These are phyloP conservation scores for Lycodopsis pacificus DNA, from an alignment of 2,797 vertebrate genomes.

Conservation along the genomic window DNA sequence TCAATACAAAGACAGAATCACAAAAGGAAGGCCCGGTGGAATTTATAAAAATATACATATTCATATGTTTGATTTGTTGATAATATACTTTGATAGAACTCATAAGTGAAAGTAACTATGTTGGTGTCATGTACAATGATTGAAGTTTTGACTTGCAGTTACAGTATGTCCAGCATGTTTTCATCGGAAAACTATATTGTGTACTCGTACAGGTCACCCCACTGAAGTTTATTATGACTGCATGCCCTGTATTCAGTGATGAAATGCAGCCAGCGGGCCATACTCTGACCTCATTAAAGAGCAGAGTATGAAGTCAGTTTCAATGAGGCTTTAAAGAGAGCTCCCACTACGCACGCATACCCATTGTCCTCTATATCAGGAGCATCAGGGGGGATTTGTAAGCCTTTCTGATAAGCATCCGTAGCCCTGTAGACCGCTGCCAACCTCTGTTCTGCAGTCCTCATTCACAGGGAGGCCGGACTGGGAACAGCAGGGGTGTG, in stretches of 20 bases:
- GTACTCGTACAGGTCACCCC: conserved; percentile 40
- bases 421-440: conserved; percentile 73
- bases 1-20: conserved; percentile 55
- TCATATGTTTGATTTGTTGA: conserved; percentile 27
- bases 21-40: conserved; percentile 36
- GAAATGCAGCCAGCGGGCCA: conserved; percentile 66
- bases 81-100: conserved; percentile 33
- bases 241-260: conserved; percentile 57
- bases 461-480: conserved; percentile 69
- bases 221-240: conserved; percentile 70
- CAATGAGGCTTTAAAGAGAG: conserved; percentile 77
- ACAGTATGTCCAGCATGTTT: conserved; percentile 46
- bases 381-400: conserved; percentile 80
- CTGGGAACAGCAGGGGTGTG: conserved; percentile 64
- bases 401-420: conserved; percentile 80
- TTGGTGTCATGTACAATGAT: conserved; percentile 22
- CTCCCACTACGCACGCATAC: conserved; percentile 75
- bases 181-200: conserved; percentile 40
- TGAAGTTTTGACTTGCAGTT: conserved; percentile 42
- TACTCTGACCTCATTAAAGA: conserved; percentile 75
- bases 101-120: conserved; percentile 24
- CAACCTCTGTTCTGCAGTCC: conserved; percentile 75
- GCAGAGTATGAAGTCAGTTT: conserved; percentile 74
- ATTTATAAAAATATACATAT: conserved; percentile 20
- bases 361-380: conserved; percentile 83